Evolutionary conservation across 2,888 invertebrate species (phyloP), one percentile per base, ranked within the genome.

Genomic region (Spatulosminthurus flaviceps): DNA sequence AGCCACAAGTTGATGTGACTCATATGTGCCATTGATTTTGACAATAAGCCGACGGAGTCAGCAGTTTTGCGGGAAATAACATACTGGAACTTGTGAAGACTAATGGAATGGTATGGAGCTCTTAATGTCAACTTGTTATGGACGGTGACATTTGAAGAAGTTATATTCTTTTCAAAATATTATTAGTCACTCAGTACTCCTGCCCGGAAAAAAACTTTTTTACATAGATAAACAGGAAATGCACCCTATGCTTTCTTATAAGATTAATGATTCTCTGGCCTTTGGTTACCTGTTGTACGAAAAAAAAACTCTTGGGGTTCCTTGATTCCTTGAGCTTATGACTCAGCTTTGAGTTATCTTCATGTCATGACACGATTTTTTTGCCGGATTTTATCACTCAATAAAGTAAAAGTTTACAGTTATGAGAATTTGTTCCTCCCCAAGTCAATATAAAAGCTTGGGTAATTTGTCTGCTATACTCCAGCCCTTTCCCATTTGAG

Each of bases 381-480:
- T 51, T 51, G 5, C 51, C 51, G 51, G 51, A 51, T 51, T 51
- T 51, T 51, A 51, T 51, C 51, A n/a, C 51, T 51, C 51, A 13
- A 51, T 51, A 51, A 51, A 51, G 51, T 51, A 51, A 51, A 51
- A 51, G 51, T 51, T 51, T 51, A 51, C 51, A 51, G 51, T 51
- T 51, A 51, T 9, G 9, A n/a, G 16, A 51, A 51, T 2, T 51
- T 13, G 51, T 16, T 19, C 51, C 16, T 19, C 51, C 7, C 51
- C 51, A 19, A 51, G n/a, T 51, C 51, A 51, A 51, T 51, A n/a
- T n/a, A 51, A 51, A 51, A 51, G 51, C 51, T 51, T 51, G 51
- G 16, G 19, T 51, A 51, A 51, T 51, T 51, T 51, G 51, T n/a
- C n/a, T n/a, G n/a, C n/a, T n/a, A n/a, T n/a, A n/a, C n/a, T n/a